These are phyloP conservation scores for Poeciliopsis prolifica DNA, from an alignment of 2,113 vertebrate genomes.

Conservation along the genomic window DNA sequence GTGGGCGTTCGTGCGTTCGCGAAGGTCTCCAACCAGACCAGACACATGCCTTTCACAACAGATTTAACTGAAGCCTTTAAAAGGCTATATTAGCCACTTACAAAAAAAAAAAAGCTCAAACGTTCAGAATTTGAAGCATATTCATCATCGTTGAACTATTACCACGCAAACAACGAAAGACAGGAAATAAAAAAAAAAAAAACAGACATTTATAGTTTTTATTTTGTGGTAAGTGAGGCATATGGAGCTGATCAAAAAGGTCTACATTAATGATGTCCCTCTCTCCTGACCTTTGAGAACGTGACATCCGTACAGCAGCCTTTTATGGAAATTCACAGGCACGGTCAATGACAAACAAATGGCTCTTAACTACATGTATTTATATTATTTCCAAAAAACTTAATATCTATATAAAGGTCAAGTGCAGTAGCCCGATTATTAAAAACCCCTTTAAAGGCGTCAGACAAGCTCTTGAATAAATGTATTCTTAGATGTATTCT, in stretches of 20 bases:
- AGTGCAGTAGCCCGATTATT: neutral
- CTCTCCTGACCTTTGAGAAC: constrained; percentile 66
- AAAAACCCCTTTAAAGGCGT: neutral
- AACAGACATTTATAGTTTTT: neutral
- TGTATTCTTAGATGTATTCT: neutral
- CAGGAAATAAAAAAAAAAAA: neutral
- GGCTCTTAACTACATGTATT: constrained; percentile 1
- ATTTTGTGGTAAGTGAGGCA: constrained; percentile 36
- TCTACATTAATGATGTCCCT: constrained; percentile 73
- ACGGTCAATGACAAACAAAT: constrained; percentile 29
- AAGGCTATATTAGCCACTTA: neutral
- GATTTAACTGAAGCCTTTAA: constrained; percentile 16
- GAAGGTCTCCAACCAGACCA: constrained; percentile 68
- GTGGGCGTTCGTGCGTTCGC: neutral
- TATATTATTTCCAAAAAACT: neutral
- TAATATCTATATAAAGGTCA: neutral
- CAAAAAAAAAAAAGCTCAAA: neutral
- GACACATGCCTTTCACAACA: constrained; percentile 67
- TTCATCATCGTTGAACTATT: neutral
- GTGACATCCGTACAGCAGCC: constrained; percentile 54
- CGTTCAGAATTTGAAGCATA: neutral
- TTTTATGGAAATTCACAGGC: constrained; percentile 64
- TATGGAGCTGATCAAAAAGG: constrained; percentile 68
- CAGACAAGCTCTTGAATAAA: neutral
- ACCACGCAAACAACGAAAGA: neutral